Conservation (phyloP, 2,888 invertebrate species). For the Cryptus viduatorius region DNA sequence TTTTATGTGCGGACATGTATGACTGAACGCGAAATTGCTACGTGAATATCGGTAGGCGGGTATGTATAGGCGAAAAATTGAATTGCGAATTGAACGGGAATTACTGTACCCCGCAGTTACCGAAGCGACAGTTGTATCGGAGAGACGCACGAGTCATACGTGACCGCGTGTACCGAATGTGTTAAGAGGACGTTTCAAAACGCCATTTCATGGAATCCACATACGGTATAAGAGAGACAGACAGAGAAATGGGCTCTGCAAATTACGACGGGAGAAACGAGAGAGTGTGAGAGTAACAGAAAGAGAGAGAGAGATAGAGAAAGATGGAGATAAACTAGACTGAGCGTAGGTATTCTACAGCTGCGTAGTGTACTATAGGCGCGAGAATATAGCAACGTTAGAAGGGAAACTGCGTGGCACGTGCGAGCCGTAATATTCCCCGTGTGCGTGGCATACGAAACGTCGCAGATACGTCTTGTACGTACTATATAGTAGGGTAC, state of each 20-base stretch:
- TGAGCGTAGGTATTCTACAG: conserved; percentile 23
- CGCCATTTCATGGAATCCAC: conserved; percentile 46
- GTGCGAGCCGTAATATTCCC: conserved; percentile 76
- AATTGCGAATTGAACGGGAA: conserved; percentile 36
- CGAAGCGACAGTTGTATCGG: conserved; percentile 15
- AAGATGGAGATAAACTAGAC: not conserved
- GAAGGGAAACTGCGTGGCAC: conserved; percentile 73
- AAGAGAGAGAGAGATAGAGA: not conserved
- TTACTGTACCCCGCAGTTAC: not conserved
- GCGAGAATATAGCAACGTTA: conserved; percentile 42
- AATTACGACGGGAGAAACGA: conserved; percentile 52
- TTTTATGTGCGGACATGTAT: not conserved
- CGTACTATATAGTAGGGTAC: conserved; percentile 23
- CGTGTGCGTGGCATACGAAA: conserved; percentile 74
- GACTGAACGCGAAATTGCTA: not conserved
- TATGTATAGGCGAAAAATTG: conserved; percentile 31
- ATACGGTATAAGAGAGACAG: conserved; percentile 24
- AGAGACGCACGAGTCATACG: conserved; percentile 16
- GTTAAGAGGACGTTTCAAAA: conserved; percentile 36
- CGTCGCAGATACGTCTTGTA: conserved; percentile 61
- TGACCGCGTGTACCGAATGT: conserved; percentile 44
- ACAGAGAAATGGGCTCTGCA: conserved; percentile 18
- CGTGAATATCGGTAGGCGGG: not conserved
- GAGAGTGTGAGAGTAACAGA: not conserved
- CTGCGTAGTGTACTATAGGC: conserved; percentile 27